These are phyloP conservation scores for Dendropsophus ebraccatus DNA, from an alignment of 2,113 vertebrate genomes.

Conservation along the genomic window DNA sequence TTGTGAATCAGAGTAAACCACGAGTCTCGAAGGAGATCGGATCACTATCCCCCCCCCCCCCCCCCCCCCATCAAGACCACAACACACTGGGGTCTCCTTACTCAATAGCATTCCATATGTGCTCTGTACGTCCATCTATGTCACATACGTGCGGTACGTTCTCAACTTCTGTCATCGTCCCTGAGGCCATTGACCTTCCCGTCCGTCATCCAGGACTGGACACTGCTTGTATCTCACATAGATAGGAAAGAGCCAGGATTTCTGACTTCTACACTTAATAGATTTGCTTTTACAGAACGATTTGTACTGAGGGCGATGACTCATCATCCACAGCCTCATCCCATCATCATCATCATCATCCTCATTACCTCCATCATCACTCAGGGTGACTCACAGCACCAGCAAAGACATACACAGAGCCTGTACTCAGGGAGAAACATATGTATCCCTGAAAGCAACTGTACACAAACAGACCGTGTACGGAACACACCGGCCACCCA, in stretches of 20 bases:
- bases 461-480: background rate
- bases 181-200: background rate
- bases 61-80: background rate
- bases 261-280: background rate
- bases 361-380: background rate
- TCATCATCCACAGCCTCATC: background rate
- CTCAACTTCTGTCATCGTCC: background rate
- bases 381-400: background rate
- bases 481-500: background rate
- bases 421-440: background rate
- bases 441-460: background rate
- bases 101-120: background rate
- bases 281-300: slow-evolving; percentile 10
- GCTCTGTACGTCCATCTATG: background rate
- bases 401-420: background rate
- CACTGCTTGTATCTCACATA: background rate
- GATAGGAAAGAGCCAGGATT: background rate
- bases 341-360: slow-evolving; percentile 13
- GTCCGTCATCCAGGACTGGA: background rate
- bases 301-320: background rate
- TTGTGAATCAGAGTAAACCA: slow-evolving; percentile 1
- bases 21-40: background rate
- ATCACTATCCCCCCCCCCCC: background rate
- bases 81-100: background rate
- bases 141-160: background rate